Percentiles rank a stretch among this genome's conserved stretches.
These are phyloP conservation scores for Heliconius ismenius DNA, from an alignment of 2,888 invertebrate genomes.

Conservation along the genomic window DNA sequence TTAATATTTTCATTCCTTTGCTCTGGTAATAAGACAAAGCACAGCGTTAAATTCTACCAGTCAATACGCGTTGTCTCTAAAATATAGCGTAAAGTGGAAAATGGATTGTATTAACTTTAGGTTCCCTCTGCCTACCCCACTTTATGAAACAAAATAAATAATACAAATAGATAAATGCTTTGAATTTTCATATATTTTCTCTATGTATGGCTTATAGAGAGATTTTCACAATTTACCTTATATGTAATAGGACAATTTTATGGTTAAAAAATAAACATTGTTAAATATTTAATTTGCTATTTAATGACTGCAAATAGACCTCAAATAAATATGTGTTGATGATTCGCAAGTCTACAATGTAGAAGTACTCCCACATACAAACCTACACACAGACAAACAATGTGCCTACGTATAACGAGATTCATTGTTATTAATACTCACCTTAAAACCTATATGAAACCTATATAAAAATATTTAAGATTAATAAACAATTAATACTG, in stretches of 20 bases:
- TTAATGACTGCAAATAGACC: slow-evolving; percentile 1
- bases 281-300: not conserved
- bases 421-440: not conserved
- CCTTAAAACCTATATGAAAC: no score
- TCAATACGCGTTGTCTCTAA: not conserved
- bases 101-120: not conserved
- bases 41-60: no score
- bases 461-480: not conserved
- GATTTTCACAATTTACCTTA: not conserved
- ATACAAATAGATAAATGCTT: no score
- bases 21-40: no score
- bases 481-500: not conserved
- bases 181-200: no score
- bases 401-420: not conserved
- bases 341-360: slow-evolving; percentile 19
- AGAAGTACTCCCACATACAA: slow-evolving; percentile 19
- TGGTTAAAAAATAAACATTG: not conserved
- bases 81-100: not conserved
- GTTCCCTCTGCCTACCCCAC: not conserved
- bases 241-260: not conserved
- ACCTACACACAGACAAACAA: slow-evolving; percentile 12
- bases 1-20: not conserved
- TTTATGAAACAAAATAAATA: no score
- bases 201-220: not conserved
- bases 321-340: slow-evolving; percentile 11